Evolutionary conservation across 2,113 vertebrate genomes (phyloP).

Genomic region (Odocoileus virginianus): DNA sequence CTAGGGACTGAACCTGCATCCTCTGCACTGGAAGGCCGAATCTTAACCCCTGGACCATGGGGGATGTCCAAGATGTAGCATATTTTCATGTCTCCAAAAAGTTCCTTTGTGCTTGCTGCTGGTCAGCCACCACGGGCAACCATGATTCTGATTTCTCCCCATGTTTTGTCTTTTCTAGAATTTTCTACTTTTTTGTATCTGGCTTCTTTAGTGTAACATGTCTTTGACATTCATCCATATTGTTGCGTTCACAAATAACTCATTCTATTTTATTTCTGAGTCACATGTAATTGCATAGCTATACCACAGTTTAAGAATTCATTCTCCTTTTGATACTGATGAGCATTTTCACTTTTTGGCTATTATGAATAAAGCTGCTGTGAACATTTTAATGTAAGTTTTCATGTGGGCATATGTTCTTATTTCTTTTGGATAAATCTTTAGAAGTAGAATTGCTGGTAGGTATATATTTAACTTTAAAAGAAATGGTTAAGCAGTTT

Average conservation of each 20-base stretch:
- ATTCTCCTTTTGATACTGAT: not conserved
- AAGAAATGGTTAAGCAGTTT: not conserved
- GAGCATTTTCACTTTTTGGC: not conserved
- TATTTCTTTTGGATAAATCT: not conserved
- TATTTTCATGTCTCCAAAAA: not conserved
- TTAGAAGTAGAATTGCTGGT: not conserved
- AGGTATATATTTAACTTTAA: not conserved
- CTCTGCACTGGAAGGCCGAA: not conserved
- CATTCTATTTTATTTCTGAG: not conserved
- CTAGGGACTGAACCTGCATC: not conserved
- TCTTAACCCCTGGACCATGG: not conserved
- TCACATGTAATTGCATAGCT: not conserved
- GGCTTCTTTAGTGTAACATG: not conserved
- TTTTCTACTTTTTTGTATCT: not conserved
- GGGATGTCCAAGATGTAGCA: not conserved
- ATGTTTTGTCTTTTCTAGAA: not conserved
- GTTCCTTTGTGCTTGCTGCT: no score
- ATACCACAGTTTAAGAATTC: not conserved
- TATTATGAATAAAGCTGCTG: not conserved
- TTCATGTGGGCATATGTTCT: not conserved
- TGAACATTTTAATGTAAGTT: not conserved
- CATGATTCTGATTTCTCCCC: not conserved
- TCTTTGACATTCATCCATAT: not conserved
- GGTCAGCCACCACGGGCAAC: rapidly evolving
- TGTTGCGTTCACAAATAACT: not conserved